Base-by-base conservation (phyloP, 92 coral and sea anemone species). In the Ricordea florida region DNA sequence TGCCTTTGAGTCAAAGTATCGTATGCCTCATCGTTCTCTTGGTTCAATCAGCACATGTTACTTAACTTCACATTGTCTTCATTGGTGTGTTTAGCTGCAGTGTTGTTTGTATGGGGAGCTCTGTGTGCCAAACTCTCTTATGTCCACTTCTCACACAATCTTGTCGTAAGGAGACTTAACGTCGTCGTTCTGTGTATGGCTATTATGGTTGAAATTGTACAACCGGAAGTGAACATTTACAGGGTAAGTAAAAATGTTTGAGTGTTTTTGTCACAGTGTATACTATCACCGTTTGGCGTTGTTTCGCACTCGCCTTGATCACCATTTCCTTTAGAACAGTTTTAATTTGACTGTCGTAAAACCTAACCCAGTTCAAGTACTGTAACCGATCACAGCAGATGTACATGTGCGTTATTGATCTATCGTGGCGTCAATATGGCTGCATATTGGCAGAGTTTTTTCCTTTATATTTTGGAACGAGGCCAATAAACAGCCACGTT, bases 71-170 rank as follows among this genome's bases (percentile, higher is more conserved):
- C 5, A 20, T 10, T 24, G 10, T 27, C 18, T 36, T 66, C 7
- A 47, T 20, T 47, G 11, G 16, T 45, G 67, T 27, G 33, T 71
- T 15, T 72, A 91, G 97, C 93, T 23, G 57, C 88, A 8, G 52
- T 91, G 3, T 4, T 91, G 47, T 78, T 91, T 16, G 25, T 84
- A 38, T 87, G 92, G 97, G 97, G 93, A 56, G 63, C 74, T 2
- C 74, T 87, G 8, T 87, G 90, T 32, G 70, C 85, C 30, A 83
- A 81, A 46, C 50, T 91, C n/a, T 73, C 90, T 13, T 51, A 83
- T 57, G 27, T 63, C 18, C 97, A 91, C 46, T 58, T 87, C 11
- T 70, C 85, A 9, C 76, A 87, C 74, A 87, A 62, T 56, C 79
- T 83, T 9, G 60, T 52, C 25, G 85, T 84, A 30, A 81, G 81